Percentiles rank a stretch among this genome's conserved stretches.
Conservation (phyloP, 2,888 invertebrate genomes). For the Spilosoma lubricipeda region DNA sequence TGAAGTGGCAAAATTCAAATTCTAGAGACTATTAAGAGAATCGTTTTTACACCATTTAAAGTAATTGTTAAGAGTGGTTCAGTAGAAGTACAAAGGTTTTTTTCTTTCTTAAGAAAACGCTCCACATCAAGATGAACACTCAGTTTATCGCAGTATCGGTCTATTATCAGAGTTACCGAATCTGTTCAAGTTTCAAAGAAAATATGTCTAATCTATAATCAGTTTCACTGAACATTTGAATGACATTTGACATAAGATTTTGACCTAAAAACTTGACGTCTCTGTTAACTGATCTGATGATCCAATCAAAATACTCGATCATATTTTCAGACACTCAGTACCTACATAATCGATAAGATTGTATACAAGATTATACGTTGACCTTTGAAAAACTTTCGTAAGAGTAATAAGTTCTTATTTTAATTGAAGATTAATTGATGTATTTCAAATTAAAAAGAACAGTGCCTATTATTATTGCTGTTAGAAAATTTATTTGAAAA, state of each 20-base stretch:
- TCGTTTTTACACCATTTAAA: background rate
- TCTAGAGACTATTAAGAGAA: background rate
- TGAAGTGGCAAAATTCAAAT: background rate
- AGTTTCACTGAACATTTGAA: background rate
- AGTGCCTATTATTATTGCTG: no score
- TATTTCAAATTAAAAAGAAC: background rate
- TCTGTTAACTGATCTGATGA: background rate
- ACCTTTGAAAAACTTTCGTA: background rate
- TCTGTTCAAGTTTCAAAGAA: background rate
- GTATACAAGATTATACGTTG: background rate
- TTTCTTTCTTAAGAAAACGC: background rate
- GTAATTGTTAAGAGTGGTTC: background rate
- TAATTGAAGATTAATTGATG: background rate
- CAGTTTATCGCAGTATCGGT: background rate
- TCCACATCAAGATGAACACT: background rate
- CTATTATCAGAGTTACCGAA: background rate
- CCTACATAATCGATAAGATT: background rate
- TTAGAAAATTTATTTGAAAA: no score
- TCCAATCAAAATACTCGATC: background rate
- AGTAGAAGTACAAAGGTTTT: background rate
- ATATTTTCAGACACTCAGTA: background rate
- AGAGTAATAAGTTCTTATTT: background rate
- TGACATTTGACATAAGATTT: background rate
- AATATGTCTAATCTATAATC: background rate
- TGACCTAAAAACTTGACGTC: background rate